Evolutionary conservation across 1,140 invertebrate species (phyloP).

Genomic region (Cydia fagiglandana): DNA sequence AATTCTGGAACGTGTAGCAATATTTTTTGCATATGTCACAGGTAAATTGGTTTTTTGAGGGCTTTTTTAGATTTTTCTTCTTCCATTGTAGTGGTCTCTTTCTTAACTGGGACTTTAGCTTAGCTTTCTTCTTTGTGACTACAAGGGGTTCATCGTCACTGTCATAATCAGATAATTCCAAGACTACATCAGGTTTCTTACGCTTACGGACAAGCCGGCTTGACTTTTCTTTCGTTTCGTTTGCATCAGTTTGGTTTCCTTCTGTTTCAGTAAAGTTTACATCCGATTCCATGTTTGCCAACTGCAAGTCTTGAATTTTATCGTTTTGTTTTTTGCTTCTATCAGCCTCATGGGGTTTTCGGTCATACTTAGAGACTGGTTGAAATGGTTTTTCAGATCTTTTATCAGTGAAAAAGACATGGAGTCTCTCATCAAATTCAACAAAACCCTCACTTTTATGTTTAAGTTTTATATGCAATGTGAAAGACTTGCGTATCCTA

Average conservation of each 20-base stretch:
- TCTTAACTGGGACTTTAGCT: constrained; percentile 12
- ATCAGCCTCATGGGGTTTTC: not conserved
- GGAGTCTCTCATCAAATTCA: constrained; percentile 65
- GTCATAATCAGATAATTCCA: constrained; percentile 18
- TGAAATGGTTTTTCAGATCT: constrained; percentile 53
- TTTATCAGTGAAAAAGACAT: constrained; percentile 62
- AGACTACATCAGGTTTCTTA: constrained; percentile 11
- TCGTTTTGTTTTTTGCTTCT: not conserved
- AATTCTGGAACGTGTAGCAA: constrained; percentile 68
- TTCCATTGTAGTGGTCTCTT: constrained; percentile 33
- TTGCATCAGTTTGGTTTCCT: constrained; percentile 38
- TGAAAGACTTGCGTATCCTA: constrained; percentile 60
- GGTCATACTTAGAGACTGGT: constrained; percentile 34
- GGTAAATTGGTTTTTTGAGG: constrained; percentile 46
- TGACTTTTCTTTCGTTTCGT: constrained; percentile 28
- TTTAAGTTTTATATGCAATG: constrained; percentile 61
- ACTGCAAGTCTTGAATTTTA: constrained; percentile 5
- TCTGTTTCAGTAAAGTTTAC: constrained; percentile 49
- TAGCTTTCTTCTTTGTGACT: constrained; percentile 17
- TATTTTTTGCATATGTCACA: constrained; percentile 62
- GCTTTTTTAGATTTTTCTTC: constrained; percentile 30
- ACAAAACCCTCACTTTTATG: constrained; percentile 65
- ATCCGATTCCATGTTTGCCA: constrained; percentile 32
- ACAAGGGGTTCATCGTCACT: constrained; percentile 12
- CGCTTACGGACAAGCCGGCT: constrained; percentile 35